Evolutionary conservation across 2,797 vertebrate species (phyloP).

Genomic region (Eurystomus glaucurus): DNA sequence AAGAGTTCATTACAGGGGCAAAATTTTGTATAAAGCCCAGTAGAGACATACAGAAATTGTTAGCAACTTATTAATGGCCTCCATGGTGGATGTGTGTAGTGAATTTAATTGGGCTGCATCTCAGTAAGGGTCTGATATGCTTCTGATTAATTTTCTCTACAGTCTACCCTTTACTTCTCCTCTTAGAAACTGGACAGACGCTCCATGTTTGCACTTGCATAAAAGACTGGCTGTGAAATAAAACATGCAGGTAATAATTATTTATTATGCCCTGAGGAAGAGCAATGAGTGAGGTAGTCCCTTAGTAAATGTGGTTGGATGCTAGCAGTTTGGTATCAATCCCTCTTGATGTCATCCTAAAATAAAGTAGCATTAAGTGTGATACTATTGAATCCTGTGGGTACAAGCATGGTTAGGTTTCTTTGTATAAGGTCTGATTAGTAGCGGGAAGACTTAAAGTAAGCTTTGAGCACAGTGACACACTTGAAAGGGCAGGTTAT

Average conservation of each 20-base stretch:
- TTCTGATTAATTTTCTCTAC: slow-evolving; percentile 58
- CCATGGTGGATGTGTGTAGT: slow-evolving; percentile 29
- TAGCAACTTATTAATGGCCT: slow-evolving; percentile 70
- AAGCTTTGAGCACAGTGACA: neutral
- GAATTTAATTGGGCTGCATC: slow-evolving; percentile 69
- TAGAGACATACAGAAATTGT: slow-evolving; percentile 56
- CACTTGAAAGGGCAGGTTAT: slow-evolving; percentile 62
- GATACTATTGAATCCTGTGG: neutral
- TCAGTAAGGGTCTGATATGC: slow-evolving; percentile 43
- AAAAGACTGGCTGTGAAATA: slow-evolving; percentile 28
- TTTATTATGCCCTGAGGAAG: neutral
- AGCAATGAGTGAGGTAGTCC: neutral
- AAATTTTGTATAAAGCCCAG: slow-evolving; percentile 67
- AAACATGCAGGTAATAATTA: slow-evolving; percentile 54
- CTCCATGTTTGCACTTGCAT: slow-evolving; percentile 1
- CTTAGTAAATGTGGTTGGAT: neutral
- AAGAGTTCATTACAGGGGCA: slow-evolving; percentile 65
- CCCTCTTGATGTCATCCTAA: neutral
- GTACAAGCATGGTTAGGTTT: neutral
- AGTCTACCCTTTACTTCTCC: slow-evolving; percentile 13
- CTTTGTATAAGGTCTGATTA: slow-evolving; percentile 10
- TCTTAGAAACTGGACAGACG: neutral
- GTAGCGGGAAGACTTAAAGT: neutral
- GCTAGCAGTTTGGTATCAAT: neutral
- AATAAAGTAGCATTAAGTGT: neutral